phyloP scores from a whole-genome alignment of 2,797 vertebrate species.

The Molossus alvarezi region DNA sequence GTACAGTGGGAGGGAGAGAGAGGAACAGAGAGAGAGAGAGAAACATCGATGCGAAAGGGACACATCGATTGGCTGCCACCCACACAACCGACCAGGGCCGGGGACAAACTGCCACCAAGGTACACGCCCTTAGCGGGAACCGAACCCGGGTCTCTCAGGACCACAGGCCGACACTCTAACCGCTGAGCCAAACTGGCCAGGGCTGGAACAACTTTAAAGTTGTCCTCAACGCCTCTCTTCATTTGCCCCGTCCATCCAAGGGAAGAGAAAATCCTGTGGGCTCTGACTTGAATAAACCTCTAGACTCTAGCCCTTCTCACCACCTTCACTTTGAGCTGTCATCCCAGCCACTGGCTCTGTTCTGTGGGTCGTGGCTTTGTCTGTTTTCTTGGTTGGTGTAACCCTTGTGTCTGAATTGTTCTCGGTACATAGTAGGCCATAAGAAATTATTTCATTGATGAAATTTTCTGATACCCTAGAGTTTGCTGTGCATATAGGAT shows the following conservation, averaged over 20 bases:
- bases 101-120: too few relatives aligned
- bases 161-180: too few relatives aligned
- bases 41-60: too few relatives aligned
- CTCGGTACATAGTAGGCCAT: neutral
- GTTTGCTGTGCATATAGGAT: neutral
- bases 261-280: neutral
- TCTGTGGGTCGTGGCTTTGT: neutral
- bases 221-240: neutral
- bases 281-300: neutral
- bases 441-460: neutral
- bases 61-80: too few relatives aligned
- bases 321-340: neutral
- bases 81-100: too few relatives aligned
- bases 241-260: neutral
- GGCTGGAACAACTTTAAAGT: neutral
- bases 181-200: too few relatives aligned
- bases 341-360: neutral
- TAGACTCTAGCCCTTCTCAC: neutral
- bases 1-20: too few relatives aligned
- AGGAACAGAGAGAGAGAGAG: too few relatives aligned
- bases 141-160: too few relatives aligned
- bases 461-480: neutral
- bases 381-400: neutral
- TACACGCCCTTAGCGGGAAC: too few relatives aligned
- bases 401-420: neutral